Base-by-base conservation (phyloP, 2,888 invertebrate genomes). In the Pharmacophagus antenor region DNA sequence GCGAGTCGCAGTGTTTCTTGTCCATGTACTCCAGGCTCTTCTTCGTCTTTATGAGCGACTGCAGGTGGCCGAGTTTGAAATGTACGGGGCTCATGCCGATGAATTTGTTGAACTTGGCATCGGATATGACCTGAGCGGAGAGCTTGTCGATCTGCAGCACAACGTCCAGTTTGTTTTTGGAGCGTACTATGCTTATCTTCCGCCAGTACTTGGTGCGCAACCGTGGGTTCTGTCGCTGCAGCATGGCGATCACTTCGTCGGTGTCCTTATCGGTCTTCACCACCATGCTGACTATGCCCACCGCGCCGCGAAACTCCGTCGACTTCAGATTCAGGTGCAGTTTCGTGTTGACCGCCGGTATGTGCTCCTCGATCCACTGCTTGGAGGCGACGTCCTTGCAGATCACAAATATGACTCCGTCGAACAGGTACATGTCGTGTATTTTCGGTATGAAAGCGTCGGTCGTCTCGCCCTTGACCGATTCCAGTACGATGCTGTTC, bases 221-320 rank as follows among this genome's bases (percentile, higher is more conserved):
- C 58, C 88, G 77, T 0, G 85, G 82, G 65, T 89, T 89, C 18
- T 82, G 80, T 18, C 72, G 66, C 62, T 89, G 89, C 44, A 89
- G 66, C 46, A 72, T 70, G 0, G 66, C 62, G 20, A 89, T 82
- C 0, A 88, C 77, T 17, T 82, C 83, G 22, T 86, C 80, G 0
- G 80, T 75, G 4, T 76, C 73, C 65, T 74, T 82, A 0, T 73
- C 70, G 0, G 84, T 81, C 62, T 79, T 81, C 0, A 83, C 72
- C 3, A 72, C 62, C 83, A 89, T 85, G 55, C 80, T 89, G 12
- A 89, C 72, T 10, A 88, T 88, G 0, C 89, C 89, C 0, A 89
- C 89, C 0, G 87, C 85, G 0, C 89, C 89, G n/a, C 89, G 76
- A 59, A 85, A 88, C 61, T 89, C 88, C 0, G 88, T 88, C 0